Evolutionary conservation across 2,797 vertebrate species (phyloP).

Genomic region (Parauchenoglanis ngamensis): DNA sequence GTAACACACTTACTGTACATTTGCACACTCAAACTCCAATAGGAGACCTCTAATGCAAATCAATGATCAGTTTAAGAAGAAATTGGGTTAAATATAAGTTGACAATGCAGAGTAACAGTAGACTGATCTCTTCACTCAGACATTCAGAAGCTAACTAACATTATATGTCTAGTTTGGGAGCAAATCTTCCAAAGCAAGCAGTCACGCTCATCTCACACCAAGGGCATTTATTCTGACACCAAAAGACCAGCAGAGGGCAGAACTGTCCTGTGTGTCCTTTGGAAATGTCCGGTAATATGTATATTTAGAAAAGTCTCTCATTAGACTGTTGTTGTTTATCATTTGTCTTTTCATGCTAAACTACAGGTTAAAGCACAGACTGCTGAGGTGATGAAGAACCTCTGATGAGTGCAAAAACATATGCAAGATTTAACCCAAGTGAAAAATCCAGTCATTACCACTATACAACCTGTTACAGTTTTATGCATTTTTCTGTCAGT

Average conservation of each 20-base stretch:
- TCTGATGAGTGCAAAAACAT: neutral
- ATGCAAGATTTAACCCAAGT: neutral
- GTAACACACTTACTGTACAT: neutral
- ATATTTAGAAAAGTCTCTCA: neutral
- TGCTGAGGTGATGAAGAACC: neutral
- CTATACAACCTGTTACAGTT: neutral
- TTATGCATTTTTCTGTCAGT: neutral
- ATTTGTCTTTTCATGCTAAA: neutral
- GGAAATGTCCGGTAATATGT: neutral
- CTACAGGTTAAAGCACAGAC: neutral
- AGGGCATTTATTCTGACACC: neutral
- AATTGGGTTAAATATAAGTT: neutral
- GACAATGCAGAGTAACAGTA: neutral
- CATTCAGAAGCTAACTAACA: neutral
- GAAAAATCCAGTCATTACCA: neutral
- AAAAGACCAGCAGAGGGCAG: constrained; percentile 41
- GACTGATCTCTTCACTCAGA: neutral
- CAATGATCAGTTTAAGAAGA: neutral
- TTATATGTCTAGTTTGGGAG: neutral
- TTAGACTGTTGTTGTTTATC: neutral
- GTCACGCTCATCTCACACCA: neutral
- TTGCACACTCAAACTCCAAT: neutral
- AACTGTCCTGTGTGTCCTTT: neutral
- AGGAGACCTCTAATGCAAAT: neutral
- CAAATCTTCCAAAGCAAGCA: neutral